Evolutionary conservation across 2,113 vertebrate species (phyloP), one percentile per base, ranked within the genome.

Genomic region (Psephotus haematonotus): DNA sequence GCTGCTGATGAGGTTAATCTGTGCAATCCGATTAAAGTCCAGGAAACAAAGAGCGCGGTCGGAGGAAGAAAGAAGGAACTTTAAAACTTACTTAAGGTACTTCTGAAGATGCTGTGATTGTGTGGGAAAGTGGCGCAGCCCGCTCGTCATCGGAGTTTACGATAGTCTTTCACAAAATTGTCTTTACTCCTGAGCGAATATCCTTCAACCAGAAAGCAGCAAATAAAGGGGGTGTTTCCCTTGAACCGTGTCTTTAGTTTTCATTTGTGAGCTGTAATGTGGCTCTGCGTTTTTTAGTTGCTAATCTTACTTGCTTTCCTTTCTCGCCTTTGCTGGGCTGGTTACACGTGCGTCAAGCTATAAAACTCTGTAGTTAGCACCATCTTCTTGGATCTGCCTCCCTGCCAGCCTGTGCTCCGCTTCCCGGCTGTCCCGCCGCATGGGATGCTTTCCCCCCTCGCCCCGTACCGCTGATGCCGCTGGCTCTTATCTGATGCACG

Each of bases 361-460:
- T 24, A 17, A 3, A 78, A 46, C 78, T 77, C 33, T 8, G 23
- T 15, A 33, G 46, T 7, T 3, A 7, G 18, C 35, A 35, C 25
- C 87, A 57, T 0, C 11, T 59, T 63, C 37, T 25, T 1, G 13
- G 23, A 24, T 23, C 24, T 41, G 24, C 17, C 46, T 81, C n/a
- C 57, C 4, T 6, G 28, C 37, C 62, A 47, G 0, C 17, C 74
- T n/a, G 22, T 35, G 33, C 28, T 22, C 59, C 2, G 22, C 17
- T 12, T 31, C 11, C 1, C 7, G 0, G 6, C 1, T 13, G 5
- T n/a, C 60, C 44, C 37, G 0, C 37, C 16, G 44, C 24, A 1
- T 41, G 41, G 8, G 71, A 6, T 33, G 2, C n/a, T 7, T 35
- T 29, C 2, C 17, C 17, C 23, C 17, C 15, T 19, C 9, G 7